Evolutionary conservation across 2,888 invertebrate species (phyloP).

Genomic region (Apodemia zela): DNA sequence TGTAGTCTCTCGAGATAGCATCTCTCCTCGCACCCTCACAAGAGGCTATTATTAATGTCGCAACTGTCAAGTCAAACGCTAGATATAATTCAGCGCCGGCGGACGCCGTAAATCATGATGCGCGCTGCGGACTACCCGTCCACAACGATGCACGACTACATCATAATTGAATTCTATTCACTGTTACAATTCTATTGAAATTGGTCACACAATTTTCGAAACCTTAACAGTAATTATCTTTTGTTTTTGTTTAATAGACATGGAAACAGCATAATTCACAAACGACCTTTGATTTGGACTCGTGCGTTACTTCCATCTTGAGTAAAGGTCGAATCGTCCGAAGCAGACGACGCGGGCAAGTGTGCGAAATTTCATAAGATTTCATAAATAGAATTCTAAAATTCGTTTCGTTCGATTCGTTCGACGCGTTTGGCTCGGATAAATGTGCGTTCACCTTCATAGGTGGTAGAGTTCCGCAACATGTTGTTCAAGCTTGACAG

Average conservation of each 20-base stretch:
- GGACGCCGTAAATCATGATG: constrained; percentile 6
- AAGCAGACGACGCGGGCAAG: too few relatives aligned
- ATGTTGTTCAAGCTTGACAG: too few relatives aligned
- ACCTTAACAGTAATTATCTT: not conserved
- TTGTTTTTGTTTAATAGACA: not conserved
- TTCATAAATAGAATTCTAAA: too few relatives aligned
- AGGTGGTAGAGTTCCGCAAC: too few relatives aligned
- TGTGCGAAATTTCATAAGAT: too few relatives aligned
- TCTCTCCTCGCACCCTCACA: not conserved
- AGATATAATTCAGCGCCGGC: constrained; percentile 1
- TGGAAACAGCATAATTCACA: too few relatives aligned
- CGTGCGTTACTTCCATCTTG: too few relatives aligned
- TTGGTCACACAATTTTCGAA: not conserved
- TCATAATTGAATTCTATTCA: not conserved
- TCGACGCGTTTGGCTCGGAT: too few relatives aligned
- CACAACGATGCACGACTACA: not conserved
- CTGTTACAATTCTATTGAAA: not conserved
- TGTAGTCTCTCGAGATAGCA: not conserved
- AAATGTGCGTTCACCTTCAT: too few relatives aligned
- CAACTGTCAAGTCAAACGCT: constrained; percentile 15
- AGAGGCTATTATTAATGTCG: constrained; percentile 1
- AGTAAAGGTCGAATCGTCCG: too few relatives aligned
- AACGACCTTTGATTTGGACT: too few relatives aligned
- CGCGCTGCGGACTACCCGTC: not conserved
- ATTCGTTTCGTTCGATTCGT: too few relatives aligned